Conservation (phyloP, 2,888 invertebrate species). For the Plagodis dolabraria region DNA sequence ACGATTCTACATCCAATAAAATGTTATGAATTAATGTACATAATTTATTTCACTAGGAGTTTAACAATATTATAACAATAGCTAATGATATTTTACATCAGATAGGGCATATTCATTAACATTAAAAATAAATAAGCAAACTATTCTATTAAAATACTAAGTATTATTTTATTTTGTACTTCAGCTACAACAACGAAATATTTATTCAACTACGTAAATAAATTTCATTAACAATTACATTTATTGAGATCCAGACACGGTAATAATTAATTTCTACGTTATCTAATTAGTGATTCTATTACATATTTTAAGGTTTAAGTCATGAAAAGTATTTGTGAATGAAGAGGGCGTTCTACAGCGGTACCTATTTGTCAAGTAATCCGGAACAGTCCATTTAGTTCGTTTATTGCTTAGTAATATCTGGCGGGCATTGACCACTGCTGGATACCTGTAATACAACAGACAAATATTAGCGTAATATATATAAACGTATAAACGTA, state of each 20-base stretch:
- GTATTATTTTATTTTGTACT: constrained; percentile 1
- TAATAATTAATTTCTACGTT: constrained; percentile 1
- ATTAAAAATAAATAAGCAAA: not conserved
- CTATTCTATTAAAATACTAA: not conserved
- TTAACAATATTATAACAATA: constrained; percentile 11
- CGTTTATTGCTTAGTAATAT: constrained; percentile 19
- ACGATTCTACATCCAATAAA: constrained; percentile 2
- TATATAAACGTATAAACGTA: no score
- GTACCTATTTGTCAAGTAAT: constrained; percentile 18
- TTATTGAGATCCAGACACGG: constrained; percentile 15
- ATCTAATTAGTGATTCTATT: no score
- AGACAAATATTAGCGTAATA: constrained; percentile 6
- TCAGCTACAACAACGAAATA: not conserved
- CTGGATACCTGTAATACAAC: constrained; percentile 34
- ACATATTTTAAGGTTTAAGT: no score
- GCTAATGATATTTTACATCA: not conserved
- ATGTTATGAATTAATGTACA: constrained; percentile 3
- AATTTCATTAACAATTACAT: not conserved
- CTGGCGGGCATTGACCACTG: constrained; percentile 33
- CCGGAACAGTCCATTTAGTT: not conserved
- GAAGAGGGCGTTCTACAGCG: constrained; percentile 9
- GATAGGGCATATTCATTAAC: not conserved
- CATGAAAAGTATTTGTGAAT: no score
- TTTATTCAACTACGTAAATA: not conserved
- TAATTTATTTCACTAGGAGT: constrained; percentile 4